phyloP scores from a whole-genome alignment of 1,140 invertebrate species.

The Drosophila nikananu region DNA sequence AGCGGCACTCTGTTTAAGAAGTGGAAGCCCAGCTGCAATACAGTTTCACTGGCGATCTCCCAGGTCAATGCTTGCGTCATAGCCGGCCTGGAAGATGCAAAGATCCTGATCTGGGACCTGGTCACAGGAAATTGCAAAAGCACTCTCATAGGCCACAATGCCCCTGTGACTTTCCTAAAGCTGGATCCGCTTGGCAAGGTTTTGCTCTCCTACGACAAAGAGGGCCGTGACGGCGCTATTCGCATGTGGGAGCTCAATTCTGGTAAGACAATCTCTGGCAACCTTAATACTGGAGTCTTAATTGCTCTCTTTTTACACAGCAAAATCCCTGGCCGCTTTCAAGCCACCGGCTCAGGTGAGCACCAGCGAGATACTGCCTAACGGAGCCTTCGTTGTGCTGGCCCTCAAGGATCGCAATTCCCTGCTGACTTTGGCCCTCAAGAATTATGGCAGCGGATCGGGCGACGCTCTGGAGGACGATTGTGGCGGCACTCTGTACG shows the following conservation, averaged over 20 bases:
- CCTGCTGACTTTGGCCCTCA: constrained; percentile 88
- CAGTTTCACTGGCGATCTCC: constrained; percentile 92
- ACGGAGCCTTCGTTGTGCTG: constrained; percentile 90
- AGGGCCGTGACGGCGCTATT: constrained; percentile 90
- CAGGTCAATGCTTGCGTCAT: constrained; percentile 93
- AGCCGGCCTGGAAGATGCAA: constrained; percentile 92
- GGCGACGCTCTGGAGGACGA: constrained; percentile 69
- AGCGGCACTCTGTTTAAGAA: constrained; percentile 96
- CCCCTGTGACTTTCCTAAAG: constrained; percentile 90
- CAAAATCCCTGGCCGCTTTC: constrained; percentile 90
- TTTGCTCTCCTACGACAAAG: constrained; percentile 90
- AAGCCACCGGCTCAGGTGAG: constrained; percentile 91
- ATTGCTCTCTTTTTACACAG: constrained; percentile 83
- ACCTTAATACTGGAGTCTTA: background rate
- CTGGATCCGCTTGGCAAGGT: constrained; percentile 90
- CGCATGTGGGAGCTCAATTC: constrained; percentile 92
- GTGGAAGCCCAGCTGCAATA: constrained; percentile 94
- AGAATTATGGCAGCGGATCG: constrained; percentile 85
- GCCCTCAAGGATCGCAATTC: constrained; percentile 88
- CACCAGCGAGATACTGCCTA: constrained; percentile 90
- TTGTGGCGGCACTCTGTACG: constrained; percentile 77
- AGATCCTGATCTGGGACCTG: constrained; percentile 94
- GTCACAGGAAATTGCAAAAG: constrained; percentile 89
- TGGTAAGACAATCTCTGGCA: constrained; percentile 86
- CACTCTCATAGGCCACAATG: constrained; percentile 90